Evolutionary conservation across 2,888 invertebrate species (phyloP).

Genomic region (Maniola hyperantus): DNA sequence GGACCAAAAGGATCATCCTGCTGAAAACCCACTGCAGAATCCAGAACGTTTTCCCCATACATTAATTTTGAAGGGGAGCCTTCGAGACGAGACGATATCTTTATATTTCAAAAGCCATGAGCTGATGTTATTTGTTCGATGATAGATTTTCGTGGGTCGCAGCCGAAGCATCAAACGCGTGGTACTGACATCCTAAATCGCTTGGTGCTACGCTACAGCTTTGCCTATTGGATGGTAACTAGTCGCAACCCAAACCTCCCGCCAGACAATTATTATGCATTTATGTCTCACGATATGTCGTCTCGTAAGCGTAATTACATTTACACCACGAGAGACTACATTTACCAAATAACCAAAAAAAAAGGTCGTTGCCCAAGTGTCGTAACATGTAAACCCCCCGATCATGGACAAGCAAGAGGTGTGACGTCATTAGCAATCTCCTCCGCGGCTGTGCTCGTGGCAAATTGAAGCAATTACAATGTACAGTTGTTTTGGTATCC

Average conservation of each 20-base stretch:
- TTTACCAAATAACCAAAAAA: not conserved
- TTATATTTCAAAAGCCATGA: not conserved
- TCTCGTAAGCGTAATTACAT: not conserved
- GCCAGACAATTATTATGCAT: not conserved
- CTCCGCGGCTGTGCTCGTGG: conserved; percentile 55
- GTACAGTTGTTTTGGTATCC: conserved; percentile 62
- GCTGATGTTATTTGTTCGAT: no score
- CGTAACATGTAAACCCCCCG: conserved; percentile 44
- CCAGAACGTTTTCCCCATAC: no score
- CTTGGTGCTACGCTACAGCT: no score
- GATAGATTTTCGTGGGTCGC: no score
- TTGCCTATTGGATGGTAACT: no score
- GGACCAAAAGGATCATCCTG: no score
- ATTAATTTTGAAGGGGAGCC: no score
- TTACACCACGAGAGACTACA: not conserved
- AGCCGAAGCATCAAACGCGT: no score
- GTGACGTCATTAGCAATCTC: conserved; percentile 71
- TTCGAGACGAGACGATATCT: not conserved
- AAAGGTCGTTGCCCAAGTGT: conserved; percentile 6
- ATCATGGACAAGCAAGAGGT: conserved; percentile 51
- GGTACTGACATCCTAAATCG: no score
- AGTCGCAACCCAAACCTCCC: no score
- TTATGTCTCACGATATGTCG: not conserved
- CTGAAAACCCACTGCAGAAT: no score
- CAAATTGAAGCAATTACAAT: conserved; percentile 75